Base-by-base conservation (phyloP, 2,113 vertebrate species). In the Ardeotis arabs region DNA sequence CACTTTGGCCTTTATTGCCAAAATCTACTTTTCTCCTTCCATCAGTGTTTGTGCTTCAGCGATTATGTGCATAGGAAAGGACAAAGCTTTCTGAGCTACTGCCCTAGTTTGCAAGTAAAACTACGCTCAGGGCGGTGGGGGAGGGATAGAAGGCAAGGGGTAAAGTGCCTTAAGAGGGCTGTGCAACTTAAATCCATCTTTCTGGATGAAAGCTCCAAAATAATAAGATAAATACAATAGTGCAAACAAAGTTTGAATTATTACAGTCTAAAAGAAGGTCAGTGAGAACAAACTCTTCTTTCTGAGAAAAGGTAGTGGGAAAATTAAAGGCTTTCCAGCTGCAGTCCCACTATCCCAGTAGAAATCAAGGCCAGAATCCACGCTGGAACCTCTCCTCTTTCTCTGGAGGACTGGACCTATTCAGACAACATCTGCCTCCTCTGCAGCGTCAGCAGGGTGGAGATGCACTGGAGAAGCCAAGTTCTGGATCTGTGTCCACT, bases 131-230 rank as follows among this genome's bases (percentile, higher is more conserved):
- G 37, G 85, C 58, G 20, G 1, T 79, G 91, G 89, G 89, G 84
- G 81, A 93, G 63, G 81, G 58, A 72, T 16, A 49, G 50, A 88
- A 78, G 74, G 41, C 66, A 44, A 87, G 47, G 59, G 66, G 69
- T 84, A 15, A 84, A 91, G 69, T 92, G 87, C 77, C 83, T 92
- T 67, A 62, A 91, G 84, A 87, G 62, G 73, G 31, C 86, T 72
- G 49, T 78, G 86, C 89, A 87, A 76, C 83, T 87, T 58, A 72
- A 96, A 96, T 87, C 70, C 67, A 33, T 96, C 90, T 94, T 95
- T 95, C 96, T 96, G 89, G 81, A 90, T 89, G 84, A 94, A 93
- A 95, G 91, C 91, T 91, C 81, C 77, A 83, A 95, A 95, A 95
- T 96, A 96, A 95, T 95, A 95, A 77, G 66, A 87, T 77, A 44